Evolutionary conservation across 92 coral and sea anemone species (phyloP).

Genomic region (Phenganax marumi): DNA sequence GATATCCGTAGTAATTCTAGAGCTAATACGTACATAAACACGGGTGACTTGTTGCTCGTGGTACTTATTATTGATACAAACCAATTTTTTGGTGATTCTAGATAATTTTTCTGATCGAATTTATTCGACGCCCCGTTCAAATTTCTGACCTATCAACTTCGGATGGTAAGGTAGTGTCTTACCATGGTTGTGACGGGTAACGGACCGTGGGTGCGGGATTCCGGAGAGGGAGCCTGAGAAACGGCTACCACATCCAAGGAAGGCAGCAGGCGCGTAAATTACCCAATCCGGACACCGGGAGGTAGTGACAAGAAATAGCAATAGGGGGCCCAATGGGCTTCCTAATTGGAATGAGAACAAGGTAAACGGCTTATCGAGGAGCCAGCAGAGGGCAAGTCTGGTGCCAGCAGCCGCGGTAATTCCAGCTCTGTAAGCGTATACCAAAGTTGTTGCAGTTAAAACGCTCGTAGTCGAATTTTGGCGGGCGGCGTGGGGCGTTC

Average conservation of each 20-base stretch:
- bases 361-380: slow-evolving; percentile 52
- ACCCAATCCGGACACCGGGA: slow-evolving; percentile 62
- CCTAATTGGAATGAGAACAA: slow-evolving; percentile 64
- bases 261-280: slow-evolving; percentile 62
- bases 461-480: slow-evolving; percentile 68
- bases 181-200: slow-evolving; percentile 38
- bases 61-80: slow-evolving; percentile 13
- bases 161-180: slow-evolving; percentile 10
- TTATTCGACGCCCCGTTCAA: slow-evolving; percentile 27
- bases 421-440: slow-evolving; percentile 59
- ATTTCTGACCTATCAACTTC: slow-evolving; percentile 37
- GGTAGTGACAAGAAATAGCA: slow-evolving; percentile 58
- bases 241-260: slow-evolving; percentile 7
- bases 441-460: slow-evolving; percentile 68
- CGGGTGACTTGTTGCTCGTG: neutral
- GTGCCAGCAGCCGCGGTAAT: slow-evolving; percentile 62
- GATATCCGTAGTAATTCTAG: slow-evolving; percentile 52
- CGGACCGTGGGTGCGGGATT: slow-evolving; percentile 30
- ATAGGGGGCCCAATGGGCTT: slow-evolving; percentile 35
- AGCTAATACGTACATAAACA: slow-evolving; percentile 25
- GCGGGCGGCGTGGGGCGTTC: no score
- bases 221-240: slow-evolving; percentile 14
- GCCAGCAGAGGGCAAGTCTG: slow-evolving; percentile 58
- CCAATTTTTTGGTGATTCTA: neutral
- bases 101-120: slow-evolving; percentile 13